phyloP scores from a whole-genome alignment of 2,797 vertebrate genomes.

The Emydoidea blandingii region DNA sequence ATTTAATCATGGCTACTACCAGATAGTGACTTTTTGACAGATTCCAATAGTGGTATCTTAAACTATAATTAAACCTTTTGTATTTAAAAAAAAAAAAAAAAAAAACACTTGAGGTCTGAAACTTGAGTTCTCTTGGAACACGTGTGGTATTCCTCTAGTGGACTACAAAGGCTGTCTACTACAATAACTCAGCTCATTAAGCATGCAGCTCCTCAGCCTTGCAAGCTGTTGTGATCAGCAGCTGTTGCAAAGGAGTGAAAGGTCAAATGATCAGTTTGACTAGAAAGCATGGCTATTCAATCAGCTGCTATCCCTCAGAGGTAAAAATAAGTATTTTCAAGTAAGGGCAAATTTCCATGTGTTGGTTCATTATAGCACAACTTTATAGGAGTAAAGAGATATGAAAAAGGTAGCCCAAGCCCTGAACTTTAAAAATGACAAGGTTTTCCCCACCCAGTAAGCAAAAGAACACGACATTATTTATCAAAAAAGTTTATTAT shows the following conservation, averaged over 20 bases:
- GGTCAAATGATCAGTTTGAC: slow-evolving; percentile 76
- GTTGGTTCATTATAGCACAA: neutral
- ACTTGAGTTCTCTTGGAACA: neutral
- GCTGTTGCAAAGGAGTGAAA: slow-evolving; percentile 82
- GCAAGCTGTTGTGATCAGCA: slow-evolving; percentile 85
- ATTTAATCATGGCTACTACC: too few relatives aligned
- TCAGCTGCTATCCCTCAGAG: slow-evolving; percentile 6
- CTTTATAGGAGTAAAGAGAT: neutral
- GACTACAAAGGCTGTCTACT: slow-evolving; percentile 70
- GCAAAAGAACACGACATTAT: slow-evolving; percentile 67
- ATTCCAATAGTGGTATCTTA: neutral
- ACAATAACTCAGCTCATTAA: slow-evolving; percentile 77
- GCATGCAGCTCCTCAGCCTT: slow-evolving; percentile 73
- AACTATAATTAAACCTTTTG: neutral
- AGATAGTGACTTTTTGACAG: neutral
- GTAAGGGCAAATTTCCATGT: neutral
- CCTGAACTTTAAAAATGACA: neutral
- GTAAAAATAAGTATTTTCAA: slow-evolving; percentile 16
- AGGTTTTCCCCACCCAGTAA: slow-evolving; percentile 49
- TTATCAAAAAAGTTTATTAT: slow-evolving; percentile 82
- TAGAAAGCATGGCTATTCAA: slow-evolving; percentile 67
- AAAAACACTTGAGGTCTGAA: neutral
- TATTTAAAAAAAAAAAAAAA: neutral
- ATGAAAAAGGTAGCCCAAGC: neutral
- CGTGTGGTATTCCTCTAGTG: neutral